Percentiles rank a stretch among this genome's conserved stretches.
These are phyloP conservation scores for Aradophagus sp. DNA, from an alignment of 1,140 invertebrate species.

Conservation along the genomic window DNA sequence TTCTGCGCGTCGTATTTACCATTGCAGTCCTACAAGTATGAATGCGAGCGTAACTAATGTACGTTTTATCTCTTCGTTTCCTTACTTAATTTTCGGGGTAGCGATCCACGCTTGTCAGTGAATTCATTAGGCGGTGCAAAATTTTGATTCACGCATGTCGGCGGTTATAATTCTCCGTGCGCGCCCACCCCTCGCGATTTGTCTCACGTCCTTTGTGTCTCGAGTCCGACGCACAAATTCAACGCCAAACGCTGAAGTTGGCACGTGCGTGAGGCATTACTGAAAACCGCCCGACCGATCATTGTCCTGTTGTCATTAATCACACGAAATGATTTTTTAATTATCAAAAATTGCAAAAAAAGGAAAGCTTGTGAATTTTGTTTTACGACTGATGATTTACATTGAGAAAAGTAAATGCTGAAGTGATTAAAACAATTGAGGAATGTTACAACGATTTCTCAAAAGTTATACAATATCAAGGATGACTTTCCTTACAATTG, in stretches of 20 bases:
- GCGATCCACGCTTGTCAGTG: constrained; percentile 45
- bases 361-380: no score
- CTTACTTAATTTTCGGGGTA: constrained; percentile 47
- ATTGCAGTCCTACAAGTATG: constrained; percentile 42
- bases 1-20: constrained; percentile 42
- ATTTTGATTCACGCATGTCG: constrained; percentile 48
- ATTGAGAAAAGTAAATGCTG: no score
- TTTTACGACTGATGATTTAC: no score
- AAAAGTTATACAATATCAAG: no score
- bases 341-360: no score
- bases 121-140: constrained; percentile 44
- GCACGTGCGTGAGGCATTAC: constrained; percentile 51
- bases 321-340: constrained; percentile 31
- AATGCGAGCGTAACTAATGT: constrained; percentile 47
- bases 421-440: no score
- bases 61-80: constrained; percentile 37
- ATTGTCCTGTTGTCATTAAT: constrained; percentile 49
- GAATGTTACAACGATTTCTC: no score
- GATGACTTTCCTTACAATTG: no score
- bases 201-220: constrained; percentile 46
- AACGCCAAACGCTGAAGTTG: constrained; percentile 35
- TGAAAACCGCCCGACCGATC: constrained; percentile 48
- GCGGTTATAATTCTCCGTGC: constrained; percentile 48
- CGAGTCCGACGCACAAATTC: constrained; percentile 40
- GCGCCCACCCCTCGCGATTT: constrained; percentile 51